Percentiles rank a stretch among this genome's conserved stretches.
Evolutionary conservation across 2,113 vertebrate genomes (phyloP).

Genomic region (Cettia cetti): DNA sequence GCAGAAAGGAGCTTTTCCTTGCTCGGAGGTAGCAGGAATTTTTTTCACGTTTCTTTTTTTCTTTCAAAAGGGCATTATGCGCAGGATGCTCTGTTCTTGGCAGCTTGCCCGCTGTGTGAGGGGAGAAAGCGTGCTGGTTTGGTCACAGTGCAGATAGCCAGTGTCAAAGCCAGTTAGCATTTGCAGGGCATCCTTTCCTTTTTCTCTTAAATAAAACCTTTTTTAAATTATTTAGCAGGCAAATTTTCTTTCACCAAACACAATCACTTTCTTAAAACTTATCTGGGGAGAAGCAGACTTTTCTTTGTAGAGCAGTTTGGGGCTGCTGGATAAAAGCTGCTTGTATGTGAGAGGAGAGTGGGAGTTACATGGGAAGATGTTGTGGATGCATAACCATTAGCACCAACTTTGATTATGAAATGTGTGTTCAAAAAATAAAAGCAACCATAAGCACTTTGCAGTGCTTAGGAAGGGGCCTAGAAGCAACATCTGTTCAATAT

Average conservation of each 20-base stretch:
- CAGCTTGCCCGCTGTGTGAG: neutral
- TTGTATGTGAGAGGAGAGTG: neutral
- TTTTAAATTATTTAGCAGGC: neutral
- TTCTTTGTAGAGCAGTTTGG: neutral
- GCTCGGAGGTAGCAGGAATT: neutral
- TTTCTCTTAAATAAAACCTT: neutral
- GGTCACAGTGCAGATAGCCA: neutral
- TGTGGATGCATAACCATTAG: neutral
- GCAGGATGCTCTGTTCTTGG: slow-evolving; percentile 11
- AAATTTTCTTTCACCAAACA: neutral
- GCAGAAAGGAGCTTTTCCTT: neutral
- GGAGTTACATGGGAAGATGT: neutral
- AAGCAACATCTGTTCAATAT: neutral
- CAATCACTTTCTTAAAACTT: neutral
- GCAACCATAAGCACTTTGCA: fast-evolving
- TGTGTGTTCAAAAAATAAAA: neutral
- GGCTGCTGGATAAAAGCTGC: neutral
- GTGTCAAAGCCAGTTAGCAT: neutral
- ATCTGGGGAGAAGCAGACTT: neutral
- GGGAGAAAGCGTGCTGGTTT: neutral
- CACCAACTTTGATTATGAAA: neutral
- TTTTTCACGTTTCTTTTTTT: neutral
- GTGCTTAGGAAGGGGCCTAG: neutral
- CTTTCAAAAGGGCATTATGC: neutral
- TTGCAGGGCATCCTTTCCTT: neutral